These are phyloP conservation scores for Melitaea athalia DNA, from an alignment of 2,888 invertebrate genomes.

Conservation along the genomic window DNA sequence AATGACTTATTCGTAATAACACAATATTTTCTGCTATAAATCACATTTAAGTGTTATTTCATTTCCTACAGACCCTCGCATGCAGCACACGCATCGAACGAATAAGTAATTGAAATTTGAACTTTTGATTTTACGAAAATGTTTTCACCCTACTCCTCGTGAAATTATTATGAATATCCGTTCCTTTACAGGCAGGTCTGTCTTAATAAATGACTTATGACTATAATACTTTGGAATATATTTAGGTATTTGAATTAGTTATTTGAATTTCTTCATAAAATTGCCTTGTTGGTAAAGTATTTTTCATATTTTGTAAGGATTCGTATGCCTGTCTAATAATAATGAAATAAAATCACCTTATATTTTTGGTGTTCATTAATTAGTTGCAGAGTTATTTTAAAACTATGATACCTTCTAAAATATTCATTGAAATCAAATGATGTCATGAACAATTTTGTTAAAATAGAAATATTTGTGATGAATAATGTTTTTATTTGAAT, in stretches of 20 bases:
- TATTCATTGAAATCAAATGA: too few species aligned
- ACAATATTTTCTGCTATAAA: conserved; percentile 77
- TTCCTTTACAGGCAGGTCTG: conserved; percentile 52
- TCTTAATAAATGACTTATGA: conserved; percentile 34
- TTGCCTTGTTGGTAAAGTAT: too few species aligned
- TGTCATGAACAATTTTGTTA: too few species aligned
- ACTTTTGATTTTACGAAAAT: conserved; percentile 78
- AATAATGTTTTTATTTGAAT: too few species aligned
- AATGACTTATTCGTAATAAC: conserved; percentile 76
- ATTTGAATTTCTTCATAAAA: not conserved
- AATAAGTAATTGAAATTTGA: conserved; percentile 81
- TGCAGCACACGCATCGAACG: conserved; percentile 78
- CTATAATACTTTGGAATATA: conserved; percentile 29
- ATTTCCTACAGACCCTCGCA: conserved; percentile 74
- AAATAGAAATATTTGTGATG: too few species aligned
- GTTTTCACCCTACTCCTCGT: conserved; percentile 67
- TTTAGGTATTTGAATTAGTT: not conserved
- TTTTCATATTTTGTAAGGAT: too few species aligned
- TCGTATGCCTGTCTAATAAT: too few species aligned
- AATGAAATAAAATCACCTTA: too few species aligned
- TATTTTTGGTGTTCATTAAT: too few species aligned
- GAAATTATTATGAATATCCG: conserved; percentile 79
- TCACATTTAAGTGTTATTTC: conserved; percentile 81
- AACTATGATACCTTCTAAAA: too few species aligned
- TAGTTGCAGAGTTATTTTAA: too few species aligned